Conservation (phyloP, 2,797 vertebrate genomes). For the Erethizon dorsatum region DNA sequence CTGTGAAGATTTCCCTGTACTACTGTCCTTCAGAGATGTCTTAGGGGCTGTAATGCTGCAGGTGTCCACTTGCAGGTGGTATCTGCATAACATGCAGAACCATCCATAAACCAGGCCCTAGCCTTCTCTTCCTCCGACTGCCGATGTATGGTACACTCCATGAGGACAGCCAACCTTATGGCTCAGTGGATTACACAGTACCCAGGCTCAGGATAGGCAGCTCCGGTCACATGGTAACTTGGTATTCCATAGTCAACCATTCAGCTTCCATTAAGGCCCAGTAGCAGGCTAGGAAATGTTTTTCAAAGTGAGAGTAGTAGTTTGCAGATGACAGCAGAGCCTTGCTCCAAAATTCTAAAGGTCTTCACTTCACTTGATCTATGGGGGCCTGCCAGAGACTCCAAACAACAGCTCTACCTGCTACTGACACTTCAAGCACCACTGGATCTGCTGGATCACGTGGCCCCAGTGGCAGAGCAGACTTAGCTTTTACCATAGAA, state of each 20-base stretch:
- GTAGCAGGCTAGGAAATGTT: neutral
- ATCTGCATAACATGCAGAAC: neutral
- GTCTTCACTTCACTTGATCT: neutral
- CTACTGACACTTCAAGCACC: neutral
- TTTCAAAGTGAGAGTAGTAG: neutral
- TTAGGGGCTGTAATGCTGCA: neutral
- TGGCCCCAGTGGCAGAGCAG: neutral
- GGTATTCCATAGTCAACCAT: neutral
- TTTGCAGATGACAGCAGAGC: neutral
- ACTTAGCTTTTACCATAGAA: neutral
- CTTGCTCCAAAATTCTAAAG: neutral
- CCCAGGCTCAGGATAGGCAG: neutral
- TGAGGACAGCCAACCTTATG: neutral
- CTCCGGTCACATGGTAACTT: neutral
- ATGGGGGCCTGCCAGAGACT: neutral
- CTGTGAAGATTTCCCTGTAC: neutral
- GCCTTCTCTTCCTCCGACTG: neutral
- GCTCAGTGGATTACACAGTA: neutral
- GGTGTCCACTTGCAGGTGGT: neutral
- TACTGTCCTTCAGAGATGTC: neutral
- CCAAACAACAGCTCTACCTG: neutral
- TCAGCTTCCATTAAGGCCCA: neutral
- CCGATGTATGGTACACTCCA: neutral
- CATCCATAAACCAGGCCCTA: neutral
- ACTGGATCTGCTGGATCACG: neutral